These are phyloP conservation scores for Nymphicus hollandicus DNA, from an alignment of 2,113 vertebrate species.

Conservation along the genomic window DNA sequence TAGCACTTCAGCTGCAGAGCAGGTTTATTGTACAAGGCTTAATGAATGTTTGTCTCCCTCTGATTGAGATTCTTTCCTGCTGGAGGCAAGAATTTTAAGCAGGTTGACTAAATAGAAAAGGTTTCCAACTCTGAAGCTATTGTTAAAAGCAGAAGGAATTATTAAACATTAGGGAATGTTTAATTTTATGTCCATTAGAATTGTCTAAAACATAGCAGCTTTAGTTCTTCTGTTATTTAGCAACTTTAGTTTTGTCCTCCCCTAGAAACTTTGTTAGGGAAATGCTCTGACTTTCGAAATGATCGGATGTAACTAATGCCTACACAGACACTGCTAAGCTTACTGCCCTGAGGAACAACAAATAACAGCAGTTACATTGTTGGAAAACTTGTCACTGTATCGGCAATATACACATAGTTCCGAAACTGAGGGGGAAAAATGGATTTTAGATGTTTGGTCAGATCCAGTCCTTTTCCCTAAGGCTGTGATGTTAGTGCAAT, in stretches of 20 bases:
- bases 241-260: neutral
- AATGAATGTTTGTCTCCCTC: slow-evolving; percentile 63
- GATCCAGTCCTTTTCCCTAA: neutral
- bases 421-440: neutral
- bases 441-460: neutral
- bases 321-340: neutral
- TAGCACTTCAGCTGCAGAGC: slow-evolving; percentile 61
- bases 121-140: neutral
- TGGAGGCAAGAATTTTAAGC: slow-evolving; percentile 58
- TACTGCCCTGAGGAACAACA: neutral
- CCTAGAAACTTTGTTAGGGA: neutral
- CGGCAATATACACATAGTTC: neutral
- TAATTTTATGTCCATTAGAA: neutral
- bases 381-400: neutral
- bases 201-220: neutral
- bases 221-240: neutral
- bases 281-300: neutral
- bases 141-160: slow-evolving; percentile 24
- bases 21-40: slow-evolving; percentile 57
- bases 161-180: neutral
- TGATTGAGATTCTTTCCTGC: slow-evolving; percentile 58
- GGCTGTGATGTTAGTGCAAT: neutral
- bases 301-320: neutral
- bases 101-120: slow-evolving; percentile 32
- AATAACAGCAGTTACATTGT: neutral